These are phyloP conservation scores for Bilobella aurantiaca DNA, from an alignment of 1,140 invertebrate genomes.

Conservation along the genomic window DNA sequence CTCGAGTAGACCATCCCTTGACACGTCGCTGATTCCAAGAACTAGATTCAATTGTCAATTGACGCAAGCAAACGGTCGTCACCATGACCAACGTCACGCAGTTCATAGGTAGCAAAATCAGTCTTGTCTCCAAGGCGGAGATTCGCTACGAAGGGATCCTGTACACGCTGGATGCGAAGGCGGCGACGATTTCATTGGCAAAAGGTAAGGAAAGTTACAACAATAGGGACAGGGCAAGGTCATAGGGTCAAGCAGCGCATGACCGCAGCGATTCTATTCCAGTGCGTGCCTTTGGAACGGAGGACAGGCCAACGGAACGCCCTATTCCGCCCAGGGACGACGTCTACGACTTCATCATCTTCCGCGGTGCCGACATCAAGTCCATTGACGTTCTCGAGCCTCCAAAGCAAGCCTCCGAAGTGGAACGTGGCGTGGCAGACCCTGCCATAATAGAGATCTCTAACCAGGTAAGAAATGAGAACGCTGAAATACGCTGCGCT, in stretches of 20 bases:
- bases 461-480: constrained; percentile 22
- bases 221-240: background rate
- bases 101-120: constrained; percentile 90
- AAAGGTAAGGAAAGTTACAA: constrained; percentile 65
- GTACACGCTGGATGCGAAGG: constrained; percentile 95
- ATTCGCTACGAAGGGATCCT: constrained; percentile 98
- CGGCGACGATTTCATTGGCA: constrained; percentile 96
- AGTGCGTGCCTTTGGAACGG: constrained; percentile 98
- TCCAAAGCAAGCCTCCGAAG: constrained; percentile 36
- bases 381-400: constrained; percentile 79
- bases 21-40: too few species aligned
- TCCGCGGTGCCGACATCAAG: constrained; percentile 95
- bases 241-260: background rate
- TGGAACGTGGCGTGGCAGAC: constrained; percentile 56
- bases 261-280: constrained; percentile 23
- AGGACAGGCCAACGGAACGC: constrained; percentile 85
- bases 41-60: background rate
- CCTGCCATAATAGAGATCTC: constrained; percentile 81
- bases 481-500: background rate
- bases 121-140: constrained; percentile 98
- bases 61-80: background rate
- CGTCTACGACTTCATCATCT: constrained; percentile 97
- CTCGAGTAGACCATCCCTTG: background rate
- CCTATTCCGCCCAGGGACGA: constrained; percentile 90
- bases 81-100: background rate